Evolutionary conservation across 1,140 invertebrate species (phyloP).

Genomic region (Diachasmimorpha longicaudata): DNA sequence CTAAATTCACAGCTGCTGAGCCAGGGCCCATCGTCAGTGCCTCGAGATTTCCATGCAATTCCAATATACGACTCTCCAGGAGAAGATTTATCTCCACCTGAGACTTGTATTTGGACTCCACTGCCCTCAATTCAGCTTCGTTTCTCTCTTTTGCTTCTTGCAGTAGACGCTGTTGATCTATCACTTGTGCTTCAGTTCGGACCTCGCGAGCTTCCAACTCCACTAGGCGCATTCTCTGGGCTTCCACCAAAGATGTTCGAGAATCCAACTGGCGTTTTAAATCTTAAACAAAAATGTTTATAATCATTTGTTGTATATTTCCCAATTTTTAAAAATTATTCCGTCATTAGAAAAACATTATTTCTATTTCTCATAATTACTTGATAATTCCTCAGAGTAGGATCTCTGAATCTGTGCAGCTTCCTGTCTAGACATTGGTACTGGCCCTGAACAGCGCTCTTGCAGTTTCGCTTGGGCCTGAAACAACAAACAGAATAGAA

Average conservation of each 20-base stretch:
- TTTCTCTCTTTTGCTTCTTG: constrained; percentile 63
- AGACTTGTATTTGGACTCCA: constrained; percentile 76
- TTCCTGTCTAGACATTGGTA: constrained; percentile 52
- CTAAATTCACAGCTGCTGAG: constrained; percentile 42
- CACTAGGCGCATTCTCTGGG: constrained; percentile 47
- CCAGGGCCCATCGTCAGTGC: constrained; percentile 38
- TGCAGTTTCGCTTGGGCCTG: constrained; percentile 51
- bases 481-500: not conserved
- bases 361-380: constrained; percentile 33
- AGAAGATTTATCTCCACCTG: constrained; percentile 72
- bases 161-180: constrained; percentile 61
- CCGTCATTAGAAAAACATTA: too few relatives aligned
- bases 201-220: constrained; percentile 62
- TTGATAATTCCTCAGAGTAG: constrained; percentile 54
- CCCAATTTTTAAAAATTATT: too few relatives aligned
- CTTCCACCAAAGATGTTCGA: constrained; percentile 56
- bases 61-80: constrained; percentile 72
- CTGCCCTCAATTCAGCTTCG: constrained; percentile 64
- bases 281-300: constrained; percentile 34
- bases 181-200: constrained; percentile 58
- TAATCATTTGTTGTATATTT: too few relatives aligned
- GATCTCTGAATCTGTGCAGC: constrained; percentile 48
- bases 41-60: constrained; percentile 66
- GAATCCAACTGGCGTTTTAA: constrained; percentile 57
- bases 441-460: constrained; percentile 45